These are phyloP conservation scores for Achroia grisella DNA, from an alignment of 1,140 invertebrate genomes.

Conservation along the genomic window DNA sequence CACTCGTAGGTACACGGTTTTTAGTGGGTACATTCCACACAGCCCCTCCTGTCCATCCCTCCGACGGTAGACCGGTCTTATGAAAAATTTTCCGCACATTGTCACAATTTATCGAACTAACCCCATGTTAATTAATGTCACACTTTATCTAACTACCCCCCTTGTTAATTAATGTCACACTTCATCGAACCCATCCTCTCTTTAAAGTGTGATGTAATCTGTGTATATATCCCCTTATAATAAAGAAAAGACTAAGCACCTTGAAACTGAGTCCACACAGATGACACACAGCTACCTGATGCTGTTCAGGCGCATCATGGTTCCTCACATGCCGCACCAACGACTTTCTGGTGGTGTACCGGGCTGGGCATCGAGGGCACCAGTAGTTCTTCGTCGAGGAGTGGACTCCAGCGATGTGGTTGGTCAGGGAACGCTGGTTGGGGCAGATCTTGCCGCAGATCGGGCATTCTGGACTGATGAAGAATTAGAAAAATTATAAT, in stretches of 20 bases:
- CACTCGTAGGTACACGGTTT: no score
- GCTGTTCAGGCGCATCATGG: slow-evolving; percentile 1
- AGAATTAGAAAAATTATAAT: not conserved
- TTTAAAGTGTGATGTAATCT: no score
- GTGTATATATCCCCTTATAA: no score
- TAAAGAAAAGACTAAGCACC: slow-evolving; percentile 11
- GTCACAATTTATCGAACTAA: no score
- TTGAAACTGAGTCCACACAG: slow-evolving; percentile 36
- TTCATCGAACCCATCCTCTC: no score
- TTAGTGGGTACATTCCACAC: no score
- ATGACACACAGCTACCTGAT: slow-evolving; percentile 24
- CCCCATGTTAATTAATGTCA: no score
- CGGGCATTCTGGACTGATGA: slow-evolving; percentile 36
- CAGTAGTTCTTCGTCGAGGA: slow-evolving; percentile 16
- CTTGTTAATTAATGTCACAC: no score
- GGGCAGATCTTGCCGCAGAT: slow-evolving; percentile 30
- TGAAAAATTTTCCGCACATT: no score
- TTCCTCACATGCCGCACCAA: slow-evolving; percentile 12
- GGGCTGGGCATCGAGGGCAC: slow-evolving; percentile 19
- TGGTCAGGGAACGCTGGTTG: slow-evolving; percentile 18
- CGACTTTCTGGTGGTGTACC: slow-evolving; percentile 21
- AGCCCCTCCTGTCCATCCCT: no score
- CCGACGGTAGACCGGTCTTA: no score
- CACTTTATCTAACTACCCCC: no score
- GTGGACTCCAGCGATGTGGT: slow-evolving; percentile 30